Evolutionary conservation across 1,140 invertebrate genomes (phyloP).

Genomic region (Lucilia cuprina): DNA sequence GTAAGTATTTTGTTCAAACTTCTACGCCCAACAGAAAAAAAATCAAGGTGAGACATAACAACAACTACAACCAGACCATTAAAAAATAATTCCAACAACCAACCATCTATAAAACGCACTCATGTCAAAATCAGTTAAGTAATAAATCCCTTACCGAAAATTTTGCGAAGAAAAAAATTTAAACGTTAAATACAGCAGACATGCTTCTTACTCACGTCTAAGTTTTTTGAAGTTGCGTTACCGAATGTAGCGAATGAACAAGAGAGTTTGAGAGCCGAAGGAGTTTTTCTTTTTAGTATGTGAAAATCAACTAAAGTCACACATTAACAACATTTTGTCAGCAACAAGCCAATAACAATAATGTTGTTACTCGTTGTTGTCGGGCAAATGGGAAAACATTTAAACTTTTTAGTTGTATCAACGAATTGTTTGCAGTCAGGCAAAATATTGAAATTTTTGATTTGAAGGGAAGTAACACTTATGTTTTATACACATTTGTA

Average conservation of each 20-base stretch:
- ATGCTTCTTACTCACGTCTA: background rate
- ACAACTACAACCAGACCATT: background rate
- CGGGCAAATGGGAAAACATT: background rate
- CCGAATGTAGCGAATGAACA: background rate
- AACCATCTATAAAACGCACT: background rate
- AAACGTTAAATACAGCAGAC: background rate
- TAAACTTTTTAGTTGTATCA: background rate
- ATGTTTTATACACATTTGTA: too few species aligned
- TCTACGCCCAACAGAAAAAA: background rate
- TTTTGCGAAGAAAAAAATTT: background rate
- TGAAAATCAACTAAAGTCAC: background rate
- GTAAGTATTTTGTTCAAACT: too few species aligned
- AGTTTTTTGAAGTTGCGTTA: background rate
- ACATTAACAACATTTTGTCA: background rate
- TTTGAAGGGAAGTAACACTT: background rate
- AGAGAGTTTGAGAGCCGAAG: background rate
- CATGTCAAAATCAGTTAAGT: background rate
- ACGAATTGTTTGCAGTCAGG: background rate
- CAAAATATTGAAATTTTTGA: background rate
- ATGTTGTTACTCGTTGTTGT: too few species aligned
- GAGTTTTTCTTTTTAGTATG: background rate
- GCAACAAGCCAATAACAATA: background rate
- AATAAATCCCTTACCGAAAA: background rate
- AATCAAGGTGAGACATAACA: background rate
- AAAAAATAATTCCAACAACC: background rate